Conservation (phyloP, 2,113 vertebrate species). For the Hemichromis elongatus region DNA sequence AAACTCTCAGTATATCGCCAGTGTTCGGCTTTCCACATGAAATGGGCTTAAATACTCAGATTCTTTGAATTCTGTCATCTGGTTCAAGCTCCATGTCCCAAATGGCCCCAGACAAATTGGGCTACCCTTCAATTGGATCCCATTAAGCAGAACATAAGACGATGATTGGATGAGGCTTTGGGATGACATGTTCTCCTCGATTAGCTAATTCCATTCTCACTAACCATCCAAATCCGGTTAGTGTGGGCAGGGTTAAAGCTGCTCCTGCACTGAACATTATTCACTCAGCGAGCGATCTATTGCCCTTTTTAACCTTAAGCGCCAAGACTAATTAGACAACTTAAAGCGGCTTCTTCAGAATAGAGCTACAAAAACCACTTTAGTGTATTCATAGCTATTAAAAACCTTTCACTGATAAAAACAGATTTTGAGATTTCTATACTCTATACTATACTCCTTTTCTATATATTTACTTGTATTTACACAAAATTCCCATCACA, state of each 20-base stretch:
- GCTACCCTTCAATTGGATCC: constrained; percentile 49
- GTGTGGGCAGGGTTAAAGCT: constrained; percentile 34
- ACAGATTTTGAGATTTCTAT: background rate
- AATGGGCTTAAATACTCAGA: background rate
- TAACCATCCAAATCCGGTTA: constrained; percentile 62
- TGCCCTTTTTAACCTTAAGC: background rate
- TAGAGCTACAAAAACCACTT: background rate
- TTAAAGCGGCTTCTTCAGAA: background rate
- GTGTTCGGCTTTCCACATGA: background rate
- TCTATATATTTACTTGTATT: background rate
- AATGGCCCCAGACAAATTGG: constrained; percentile 13
- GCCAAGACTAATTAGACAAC: background rate
- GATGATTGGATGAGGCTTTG: constrained; percentile 67
- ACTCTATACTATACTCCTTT: background rate
- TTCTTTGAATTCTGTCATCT: background rate
- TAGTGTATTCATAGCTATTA: background rate
- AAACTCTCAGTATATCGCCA: background rate
- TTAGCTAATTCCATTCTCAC: constrained; percentile 69
- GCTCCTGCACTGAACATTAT: background rate
- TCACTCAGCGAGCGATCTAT: background rate
- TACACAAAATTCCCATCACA: background rate
- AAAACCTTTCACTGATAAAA: background rate
- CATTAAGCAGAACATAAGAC: constrained; percentile 58
- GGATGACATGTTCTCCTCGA: constrained; percentile 65
- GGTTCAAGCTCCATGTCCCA: background rate